Base-by-base conservation (phyloP, 2,113 vertebrate species). In the Thermophis baileyi region DNA sequence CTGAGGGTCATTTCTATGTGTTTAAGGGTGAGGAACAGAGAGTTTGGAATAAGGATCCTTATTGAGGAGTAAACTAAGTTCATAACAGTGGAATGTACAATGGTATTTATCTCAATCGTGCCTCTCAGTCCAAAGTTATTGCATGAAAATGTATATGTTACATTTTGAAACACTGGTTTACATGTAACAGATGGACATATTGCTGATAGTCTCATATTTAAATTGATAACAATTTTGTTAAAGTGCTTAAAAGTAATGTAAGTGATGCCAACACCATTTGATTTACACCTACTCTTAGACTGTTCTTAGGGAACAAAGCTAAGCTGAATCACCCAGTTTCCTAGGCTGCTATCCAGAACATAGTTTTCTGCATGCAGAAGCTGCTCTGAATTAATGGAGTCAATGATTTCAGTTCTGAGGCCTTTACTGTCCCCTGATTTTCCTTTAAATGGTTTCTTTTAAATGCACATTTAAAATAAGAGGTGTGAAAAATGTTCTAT, bases 181-280 rank as follows among this genome's bases (percentile, higher is more conserved):
- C 3, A 25, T 51, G 14, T n/a, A 93, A 57, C 81, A 86, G 74
- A 93, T 89, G 88, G 88, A n/a, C 50, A 93, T 40, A 60, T 81
- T 85, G 30, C 88, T 90, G 24, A 51, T 85, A 93, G 46, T n/a
- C 44, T 89, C 74, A 86, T 74, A 86, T 54, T 89, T 35, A 35
- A 22, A 86, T 86, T 85, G 46, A 90, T 63, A 24, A 86, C 44
- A 50, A 86, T 90, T 93, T 86, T 93, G 44, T 60, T 60, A 85
- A 57, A 90, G 57, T 49, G 74, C 14, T 60, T 89, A 85, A 57
- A 85, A 90, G 53, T 60, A 90, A 86, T 44, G n/a, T 20, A 90
- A 90, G 74, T 90, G 74, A 54, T 90, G 74, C 88, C 88, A 86
- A 86, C 44, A 93, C 49, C 86, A 92, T 81, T 92, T 89, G 91